Evolutionary conservation across 2,888 invertebrate genomes (phyloP).

Genomic region (Limnephilus auricula): DNA sequence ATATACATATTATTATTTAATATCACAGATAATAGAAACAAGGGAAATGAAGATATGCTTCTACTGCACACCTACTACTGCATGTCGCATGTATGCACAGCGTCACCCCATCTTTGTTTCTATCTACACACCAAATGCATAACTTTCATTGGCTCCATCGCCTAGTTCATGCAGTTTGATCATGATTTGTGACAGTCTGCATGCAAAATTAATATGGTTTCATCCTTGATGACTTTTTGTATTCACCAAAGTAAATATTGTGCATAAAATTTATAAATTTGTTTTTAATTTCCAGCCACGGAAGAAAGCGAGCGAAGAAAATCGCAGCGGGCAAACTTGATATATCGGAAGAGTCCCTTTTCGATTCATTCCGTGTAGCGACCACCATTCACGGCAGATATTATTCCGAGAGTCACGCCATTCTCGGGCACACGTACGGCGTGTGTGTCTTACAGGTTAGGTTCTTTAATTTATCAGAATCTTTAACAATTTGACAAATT

Average conservation of each 20-base stretch:
- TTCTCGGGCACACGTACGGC: conserved; percentile 97
- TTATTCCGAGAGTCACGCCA: conserved; percentile 98
- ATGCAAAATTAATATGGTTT: no score
- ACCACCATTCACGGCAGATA: conserved; percentile 98
- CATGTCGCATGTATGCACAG: no score
- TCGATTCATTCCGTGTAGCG: conserved; percentile 96
- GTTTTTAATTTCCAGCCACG: conserved; percentile 80
- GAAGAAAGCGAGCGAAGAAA: conserved; percentile 96
- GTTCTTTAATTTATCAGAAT: not conserved
- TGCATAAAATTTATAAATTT: not conserved
- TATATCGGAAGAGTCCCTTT: conserved; percentile 96
- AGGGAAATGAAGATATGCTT: no score
- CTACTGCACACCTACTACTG: no score
- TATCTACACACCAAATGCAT: no score
- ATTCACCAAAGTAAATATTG: not conserved
- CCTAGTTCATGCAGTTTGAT: no score
- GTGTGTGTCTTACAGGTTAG: conserved; percentile 93
- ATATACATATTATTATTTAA: no score
- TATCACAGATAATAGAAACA: no score
- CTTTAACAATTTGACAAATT: not conserved
- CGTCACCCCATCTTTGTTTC: no score
- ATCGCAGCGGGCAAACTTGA: conserved; percentile 92
- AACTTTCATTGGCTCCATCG: no score
- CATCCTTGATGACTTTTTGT: no score
- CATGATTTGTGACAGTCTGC: no score